phyloP scores from a whole-genome alignment of 2,113 vertebrate species.

The Nematolebias whitei region DNA sequence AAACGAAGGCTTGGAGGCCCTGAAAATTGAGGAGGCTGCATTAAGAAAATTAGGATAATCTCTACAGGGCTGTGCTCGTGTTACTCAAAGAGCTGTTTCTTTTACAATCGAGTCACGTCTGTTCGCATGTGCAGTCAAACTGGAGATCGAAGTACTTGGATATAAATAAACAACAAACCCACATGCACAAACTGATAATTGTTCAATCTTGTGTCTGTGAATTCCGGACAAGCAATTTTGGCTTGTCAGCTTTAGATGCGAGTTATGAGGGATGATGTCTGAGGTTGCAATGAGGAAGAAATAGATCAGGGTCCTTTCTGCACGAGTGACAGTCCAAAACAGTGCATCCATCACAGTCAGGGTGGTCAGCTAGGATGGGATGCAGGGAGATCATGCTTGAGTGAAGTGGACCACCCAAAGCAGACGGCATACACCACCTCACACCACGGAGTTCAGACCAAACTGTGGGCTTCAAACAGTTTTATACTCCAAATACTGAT shows the following conservation, averaged over 20 bases:
- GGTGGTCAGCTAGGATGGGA: constrained; percentile 69
- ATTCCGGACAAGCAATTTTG: constrained; percentile 13
- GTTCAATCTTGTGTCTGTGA: constrained; percentile 16
- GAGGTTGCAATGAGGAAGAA: constrained; percentile 42
- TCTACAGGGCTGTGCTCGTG: constrained; percentile 39
- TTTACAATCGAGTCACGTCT: background rate
- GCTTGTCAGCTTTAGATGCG: constrained; percentile 32
- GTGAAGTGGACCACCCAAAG: constrained; percentile 77
- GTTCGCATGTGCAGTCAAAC: background rate
- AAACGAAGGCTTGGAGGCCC: constrained; percentile 35
- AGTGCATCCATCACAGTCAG: constrained; percentile 73
- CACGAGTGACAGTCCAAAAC: constrained; percentile 73
- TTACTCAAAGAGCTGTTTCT: constrained; percentile 45
- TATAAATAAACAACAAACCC: background rate
- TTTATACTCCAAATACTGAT: constrained; percentile 69
- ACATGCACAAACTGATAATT: background rate
- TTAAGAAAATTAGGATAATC: constrained; percentile 68
- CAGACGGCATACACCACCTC: constrained; percentile 47
- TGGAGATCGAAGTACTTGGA: background rate
- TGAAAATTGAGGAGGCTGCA: constrained; percentile 62
- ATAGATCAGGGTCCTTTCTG: constrained; percentile 64
- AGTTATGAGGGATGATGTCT: constrained; percentile 55
- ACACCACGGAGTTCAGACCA: constrained; percentile 61
- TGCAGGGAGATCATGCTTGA: constrained; percentile 44
- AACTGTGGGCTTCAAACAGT: constrained; percentile 64